Conservation (phyloP, 2,113 vertebrate species). For the Oryzias javanicus region DNA sequence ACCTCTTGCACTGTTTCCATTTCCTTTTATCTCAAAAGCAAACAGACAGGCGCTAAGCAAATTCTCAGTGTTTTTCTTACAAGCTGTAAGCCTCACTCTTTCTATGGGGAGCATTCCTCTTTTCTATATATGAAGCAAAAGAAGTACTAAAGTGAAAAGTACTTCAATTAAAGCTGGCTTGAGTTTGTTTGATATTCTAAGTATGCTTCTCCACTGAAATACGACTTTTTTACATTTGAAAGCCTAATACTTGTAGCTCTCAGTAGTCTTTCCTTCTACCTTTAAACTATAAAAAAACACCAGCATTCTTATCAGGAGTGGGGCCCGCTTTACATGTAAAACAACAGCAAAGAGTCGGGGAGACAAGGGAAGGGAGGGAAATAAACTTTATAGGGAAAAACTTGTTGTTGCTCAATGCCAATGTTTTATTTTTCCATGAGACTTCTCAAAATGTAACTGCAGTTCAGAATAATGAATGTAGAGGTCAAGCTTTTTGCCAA, state of each 20-base stretch:
- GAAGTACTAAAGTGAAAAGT: conserved; percentile 34
- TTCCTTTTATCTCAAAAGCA: conserved; percentile 44
- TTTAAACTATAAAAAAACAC: conserved; percentile 48
- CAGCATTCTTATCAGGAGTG: conserved; percentile 58
- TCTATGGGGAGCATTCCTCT: conserved; percentile 17
- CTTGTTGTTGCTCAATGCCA: neutral
- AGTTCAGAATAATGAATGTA: conserved; percentile 31
- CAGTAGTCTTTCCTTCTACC: conserved; percentile 39
- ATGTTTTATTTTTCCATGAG: conserved; percentile 42
- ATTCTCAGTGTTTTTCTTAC: conserved; percentile 37
- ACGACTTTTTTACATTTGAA: conserved; percentile 43
- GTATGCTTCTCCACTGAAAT: conserved; percentile 59
- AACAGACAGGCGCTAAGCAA: conserved; percentile 47
- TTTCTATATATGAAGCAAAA: conserved; percentile 38
- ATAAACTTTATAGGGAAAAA: conserved; percentile 38
- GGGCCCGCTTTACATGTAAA: conserved; percentile 50
- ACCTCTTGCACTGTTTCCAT: conserved; percentile 18
- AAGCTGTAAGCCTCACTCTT: conserved; percentile 26
- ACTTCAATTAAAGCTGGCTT: conserved; percentile 56
- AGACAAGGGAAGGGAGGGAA: conserved; percentile 36
- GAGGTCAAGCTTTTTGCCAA: conserved; percentile 32
- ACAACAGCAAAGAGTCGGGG: conserved; percentile 58
- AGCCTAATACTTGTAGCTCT: conserved; percentile 36
- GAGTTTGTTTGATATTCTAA: conserved; percentile 71
- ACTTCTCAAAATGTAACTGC: conserved; percentile 34